Evolutionary conservation across 1,140 invertebrate genomes (phyloP), one percentile per base, ranked within the genome.

Genomic region (Ceratitis capitata): DNA sequence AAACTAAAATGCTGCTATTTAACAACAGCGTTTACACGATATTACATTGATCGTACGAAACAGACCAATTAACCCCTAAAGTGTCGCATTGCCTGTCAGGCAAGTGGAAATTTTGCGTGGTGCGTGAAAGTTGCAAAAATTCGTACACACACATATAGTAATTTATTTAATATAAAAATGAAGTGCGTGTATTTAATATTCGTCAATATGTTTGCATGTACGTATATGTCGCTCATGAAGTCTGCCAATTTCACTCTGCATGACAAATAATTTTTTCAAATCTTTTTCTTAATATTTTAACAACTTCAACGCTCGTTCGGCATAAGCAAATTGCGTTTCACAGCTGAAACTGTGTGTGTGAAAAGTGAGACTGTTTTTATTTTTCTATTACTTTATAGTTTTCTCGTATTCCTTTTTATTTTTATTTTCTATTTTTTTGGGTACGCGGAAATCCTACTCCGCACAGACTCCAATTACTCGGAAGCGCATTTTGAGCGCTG

Each of bases 281-380:
- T 35, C 69, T 78, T 64, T 78, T 45, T n/a, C 23, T 78, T 16
- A 78, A 19, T 45, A 23, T 78, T 23, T 78, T 16, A 78, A 19
- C 26, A 23, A 45, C n/a, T 19, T 12, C 23, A 19, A 7, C 69
- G 69, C 6, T 1, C 16, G 69, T 26, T n/a, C 45, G 42, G 69
- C n/a, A 78, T 47, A 45, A 78, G 45, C 35, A 78, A 78, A 78
- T 78, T 78, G 69, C 39, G 69, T 45, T 78, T 78, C 69, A 78
- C 45, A 45, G 35, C 64, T 74, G 64, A 6, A 12, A 35, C 12
- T 16, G 4, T 35, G 26, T 42, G 64, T 42, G 35, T 74, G 19
- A 16, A 16, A 16, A 19, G n/a, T 5, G 9, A 14, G 19, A n/a
- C 6, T 78, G 19, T 78, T 78, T 7, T 78, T 78, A 23, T 78